Percentiles rank a stretch among this genome's conserved stretches.
Conservation (phyloP, 2,113 vertebrate genomes). For the Gorsachius goisagi region DNA sequence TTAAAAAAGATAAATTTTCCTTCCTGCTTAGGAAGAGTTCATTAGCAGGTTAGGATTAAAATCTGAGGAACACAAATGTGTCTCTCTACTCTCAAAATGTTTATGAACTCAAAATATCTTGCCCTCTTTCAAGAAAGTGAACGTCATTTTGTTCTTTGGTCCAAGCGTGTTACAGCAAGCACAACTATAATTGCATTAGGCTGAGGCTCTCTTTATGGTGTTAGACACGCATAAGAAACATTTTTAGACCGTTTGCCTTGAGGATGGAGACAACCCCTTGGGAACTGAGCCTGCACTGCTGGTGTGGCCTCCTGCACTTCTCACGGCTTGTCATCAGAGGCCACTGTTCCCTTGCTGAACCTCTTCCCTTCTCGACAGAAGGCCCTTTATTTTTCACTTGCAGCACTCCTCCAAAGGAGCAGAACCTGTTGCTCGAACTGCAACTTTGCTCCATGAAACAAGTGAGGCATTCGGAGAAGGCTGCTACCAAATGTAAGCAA, state of each 20-base stretch:
- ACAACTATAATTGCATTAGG: not conserved
- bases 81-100: not conserved
- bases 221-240: not conserved
- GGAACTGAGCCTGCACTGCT: not conserved
- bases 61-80: not conserved
- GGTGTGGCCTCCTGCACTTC: conserved; percentile 16
- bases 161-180: not conserved
- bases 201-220: not conserved
- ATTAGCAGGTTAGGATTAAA: not conserved
- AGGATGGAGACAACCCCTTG: not conserved
- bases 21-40: not conserved
- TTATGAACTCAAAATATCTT: not conserved
- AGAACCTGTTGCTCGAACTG: not conserved
- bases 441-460: not conserved
- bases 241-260: not conserved
- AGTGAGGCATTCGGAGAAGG: not conserved
- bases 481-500: not conserved
- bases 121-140: not conserved
- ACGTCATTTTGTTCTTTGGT: not conserved
- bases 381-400: not conserved
- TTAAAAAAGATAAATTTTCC: not conserved
- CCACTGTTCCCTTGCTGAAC: conserved; percentile 43
- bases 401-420: not conserved
- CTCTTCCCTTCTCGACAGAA: not conserved
- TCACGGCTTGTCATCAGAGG: conserved; percentile 45